A percentile compares a stretch with the other conserved stretches of the same genome.
These are phyloP conservation scores for Heteromurus nitidus DNA, from an alignment of 2,888 invertebrate species.

Conservation along the genomic window DNA sequence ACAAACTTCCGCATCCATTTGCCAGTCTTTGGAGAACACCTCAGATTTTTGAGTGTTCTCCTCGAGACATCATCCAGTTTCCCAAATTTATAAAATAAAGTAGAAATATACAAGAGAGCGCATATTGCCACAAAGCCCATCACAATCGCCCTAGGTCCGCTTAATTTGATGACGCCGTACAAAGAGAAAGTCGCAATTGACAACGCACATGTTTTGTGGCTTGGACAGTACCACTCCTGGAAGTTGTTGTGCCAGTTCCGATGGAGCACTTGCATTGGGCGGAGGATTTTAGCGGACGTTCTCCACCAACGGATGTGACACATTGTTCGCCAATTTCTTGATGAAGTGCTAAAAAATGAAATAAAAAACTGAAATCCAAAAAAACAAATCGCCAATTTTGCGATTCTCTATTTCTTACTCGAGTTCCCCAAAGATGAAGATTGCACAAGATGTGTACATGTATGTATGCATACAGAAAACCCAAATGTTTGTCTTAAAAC, in stretches of 20 bases:
- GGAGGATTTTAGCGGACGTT: constrained; percentile 2
- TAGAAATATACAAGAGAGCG: constrained; percentile 23
- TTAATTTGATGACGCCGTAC: constrained; percentile 44
- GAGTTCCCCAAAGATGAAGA: constrained; percentile 22
- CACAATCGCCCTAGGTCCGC: constrained; percentile 12
- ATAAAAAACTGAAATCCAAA: neutral
- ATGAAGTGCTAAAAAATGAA: neutral
- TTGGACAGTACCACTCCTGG: constrained; percentile 43
- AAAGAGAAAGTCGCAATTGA: constrained; percentile 14
- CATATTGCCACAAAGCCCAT: constrained; percentile 46
- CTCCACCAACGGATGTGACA: neutral
- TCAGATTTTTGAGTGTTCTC: constrained; percentile 27
- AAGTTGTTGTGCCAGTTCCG: constrained; percentile 34
- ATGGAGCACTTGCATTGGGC: constrained; percentile 38
- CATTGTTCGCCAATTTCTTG: too few relatives aligned
- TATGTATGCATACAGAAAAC: constrained; percentile 35
- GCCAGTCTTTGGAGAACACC: neutral
- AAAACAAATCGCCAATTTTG: neutral
- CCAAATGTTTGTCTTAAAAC: constrained; percentile 47
- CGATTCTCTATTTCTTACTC: constrained; percentile 27
- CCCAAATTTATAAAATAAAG: constrained; percentile 43
- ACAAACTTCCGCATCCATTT: constrained; percentile 38
- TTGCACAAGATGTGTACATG: constrained; percentile 32
- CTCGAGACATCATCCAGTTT: constrained; percentile 18
- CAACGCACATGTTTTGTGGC: constrained; percentile 19